Evolutionary conservation across 2,113 vertebrate genomes (phyloP).

Genomic region (Gymnogyps californianus): DNA sequence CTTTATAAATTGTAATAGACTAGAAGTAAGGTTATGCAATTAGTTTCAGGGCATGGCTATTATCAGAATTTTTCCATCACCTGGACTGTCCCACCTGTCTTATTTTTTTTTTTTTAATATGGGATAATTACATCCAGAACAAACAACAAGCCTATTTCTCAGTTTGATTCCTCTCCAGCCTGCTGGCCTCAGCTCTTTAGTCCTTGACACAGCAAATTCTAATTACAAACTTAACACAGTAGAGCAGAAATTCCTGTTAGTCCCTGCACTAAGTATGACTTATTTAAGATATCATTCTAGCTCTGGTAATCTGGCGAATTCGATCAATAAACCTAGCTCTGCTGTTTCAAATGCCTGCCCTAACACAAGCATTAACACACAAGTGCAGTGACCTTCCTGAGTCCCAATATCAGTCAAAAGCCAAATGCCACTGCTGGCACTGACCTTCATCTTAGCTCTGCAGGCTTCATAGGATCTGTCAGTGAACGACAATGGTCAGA

Average conservation of each 20-base stretch:
- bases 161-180: not conserved
- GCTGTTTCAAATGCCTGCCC: not conserved
- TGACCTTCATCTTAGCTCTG: not conserved
- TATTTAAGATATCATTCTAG: not conserved
- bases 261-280: not conserved
- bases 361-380: not conserved
- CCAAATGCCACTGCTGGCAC: not conserved
- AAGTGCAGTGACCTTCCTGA: not conserved
- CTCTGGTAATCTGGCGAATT: not conserved
- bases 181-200: not conserved
- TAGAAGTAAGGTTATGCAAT: not conserved
- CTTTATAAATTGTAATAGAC: not conserved
- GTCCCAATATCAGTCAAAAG: not conserved
- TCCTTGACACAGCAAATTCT: not conserved
- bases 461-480: not conserved
- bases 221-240: not conserved
- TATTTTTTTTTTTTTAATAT: too few relatives aligned
- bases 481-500: not conserved
- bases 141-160: not conserved
- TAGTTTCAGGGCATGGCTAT: not conserved
- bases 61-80: not conserved
- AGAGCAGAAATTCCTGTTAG: not conserved
- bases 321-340: not conserved
- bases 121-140: not conserved
- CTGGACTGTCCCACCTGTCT: rapidly evolving